phyloP scores from a whole-genome alignment of 2,888 invertebrate genomes.

The Caenorhabditis sp. region DNA sequence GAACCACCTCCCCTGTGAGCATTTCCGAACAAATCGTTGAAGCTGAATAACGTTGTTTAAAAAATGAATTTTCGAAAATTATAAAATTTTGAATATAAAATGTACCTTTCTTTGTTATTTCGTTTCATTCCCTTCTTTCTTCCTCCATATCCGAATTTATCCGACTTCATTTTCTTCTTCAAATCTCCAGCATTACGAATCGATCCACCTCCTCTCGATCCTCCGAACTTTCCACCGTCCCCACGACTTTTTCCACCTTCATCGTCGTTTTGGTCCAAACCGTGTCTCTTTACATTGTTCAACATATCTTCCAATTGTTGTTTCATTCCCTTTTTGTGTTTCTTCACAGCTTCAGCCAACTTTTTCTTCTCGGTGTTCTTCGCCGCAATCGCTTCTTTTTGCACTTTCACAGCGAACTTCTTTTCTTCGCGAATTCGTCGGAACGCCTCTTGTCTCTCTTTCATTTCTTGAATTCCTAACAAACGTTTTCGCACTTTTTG shows the following conservation, averaged over 20 bases:
- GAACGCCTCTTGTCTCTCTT: constrained; percentile 87
- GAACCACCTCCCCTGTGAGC: constrained; percentile 29
- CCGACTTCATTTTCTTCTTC: constrained; percentile 73
- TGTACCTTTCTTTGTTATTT: constrained; percentile 81
- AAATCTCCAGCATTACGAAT: constrained; percentile 35
- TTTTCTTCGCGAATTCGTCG: constrained; percentile 87
- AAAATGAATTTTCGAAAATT: not conserved
- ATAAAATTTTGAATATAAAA: constrained; percentile 1
- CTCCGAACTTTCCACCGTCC: not conserved
- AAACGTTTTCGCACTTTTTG: constrained; percentile 77
- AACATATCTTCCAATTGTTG: constrained; percentile 69
- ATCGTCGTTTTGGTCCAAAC: constrained; percentile 50
- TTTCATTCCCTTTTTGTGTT: constrained; percentile 76
- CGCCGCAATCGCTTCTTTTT: constrained; percentile 75
- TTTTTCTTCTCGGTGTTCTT: constrained; percentile 89
- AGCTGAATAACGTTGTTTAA: constrained; percentile 71
- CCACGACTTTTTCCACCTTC: constrained; percentile 17
- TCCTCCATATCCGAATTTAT: constrained; percentile 92
- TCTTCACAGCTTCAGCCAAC: constrained; percentile 89
- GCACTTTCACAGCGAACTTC: constrained; percentile 86
- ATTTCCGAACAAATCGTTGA: constrained; percentile 37
- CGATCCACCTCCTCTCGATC: constrained; percentile 12
- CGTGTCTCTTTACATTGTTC: constrained; percentile 59
- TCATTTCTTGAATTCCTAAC: constrained; percentile 77
- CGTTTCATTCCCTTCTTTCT: constrained; percentile 88